Base-by-base conservation (phyloP, 1,140 invertebrate species). In the Solenopsis fugax region DNA sequence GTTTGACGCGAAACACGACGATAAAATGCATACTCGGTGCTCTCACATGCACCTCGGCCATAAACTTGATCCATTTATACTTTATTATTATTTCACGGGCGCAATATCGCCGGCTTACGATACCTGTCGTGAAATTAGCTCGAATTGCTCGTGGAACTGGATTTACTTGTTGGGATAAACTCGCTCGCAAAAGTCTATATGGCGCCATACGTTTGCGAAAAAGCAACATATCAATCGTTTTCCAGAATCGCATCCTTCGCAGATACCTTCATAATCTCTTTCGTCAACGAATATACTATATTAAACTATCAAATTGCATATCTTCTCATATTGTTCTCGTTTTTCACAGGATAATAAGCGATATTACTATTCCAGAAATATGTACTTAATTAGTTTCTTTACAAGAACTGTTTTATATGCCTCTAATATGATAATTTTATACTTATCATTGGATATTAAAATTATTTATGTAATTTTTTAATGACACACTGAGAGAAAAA, bases 1-100 rank as follows among this genome's bases (percentile, higher is more conserved):
- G 52, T 92, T 91, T 87, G 87, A 88, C 86, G 90, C 73, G 88
- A 86, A 87, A 89, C 88, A 76, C 85, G 85, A 80, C 92, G 92
- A 94, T 94, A 93, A 94, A 94, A 93, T 88, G 88, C 87, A 87
- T 85, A 88, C 62, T 85, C 64, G 87, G 84, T 86, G 76, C 87
- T 93, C 92, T 92, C 84, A 82, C 91, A 90, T 91, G 89, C 90
- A 89, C 80, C 34, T 24, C 65, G 60, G 87, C 78, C 93, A 91
- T 95, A 95, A 95, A 95, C 93, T 94, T 95, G 94, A 95, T 95
- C 94, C 94, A 93, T 95, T 94, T 95, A 95, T 94, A 93, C 92
- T 95, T 95, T 95, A 95, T 95, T 95, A 95, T 95, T 95, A 95
- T 95, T 95, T 95, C 93, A 94, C 92, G 89, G 89, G 76, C 84